These are phyloP conservation scores for Pomacea canaliculata DNA, from an alignment of 2,888 invertebrate species.

Conservation along the genomic window DNA sequence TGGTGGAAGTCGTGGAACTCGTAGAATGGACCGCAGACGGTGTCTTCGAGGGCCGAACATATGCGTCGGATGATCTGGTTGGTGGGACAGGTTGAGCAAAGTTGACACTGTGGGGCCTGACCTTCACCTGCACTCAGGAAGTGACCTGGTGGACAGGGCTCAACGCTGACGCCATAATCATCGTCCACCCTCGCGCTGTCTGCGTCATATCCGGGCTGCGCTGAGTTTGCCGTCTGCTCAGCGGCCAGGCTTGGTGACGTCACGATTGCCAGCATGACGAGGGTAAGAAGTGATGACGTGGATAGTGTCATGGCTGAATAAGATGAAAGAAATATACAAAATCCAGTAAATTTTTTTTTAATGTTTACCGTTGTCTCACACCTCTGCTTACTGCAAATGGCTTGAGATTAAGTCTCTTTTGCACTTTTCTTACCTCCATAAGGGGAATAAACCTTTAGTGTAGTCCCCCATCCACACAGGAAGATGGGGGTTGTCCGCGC, in stretches of 20 bases:
- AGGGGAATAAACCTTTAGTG: no score
- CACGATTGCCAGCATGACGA: not conserved
- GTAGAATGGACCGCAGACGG: slow-evolving; percentile 40
- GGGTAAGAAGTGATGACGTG: no score
- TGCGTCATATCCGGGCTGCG: not conserved
- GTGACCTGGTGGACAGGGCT: not conserved
- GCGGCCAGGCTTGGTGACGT: not conserved
- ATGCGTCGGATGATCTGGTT: slow-evolving; percentile 40
- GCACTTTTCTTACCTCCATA: no score
- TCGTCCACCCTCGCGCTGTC: not conserved
- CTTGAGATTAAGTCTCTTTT: no score
- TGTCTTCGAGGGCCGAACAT: slow-evolving; percentile 34
- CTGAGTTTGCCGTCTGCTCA: not conserved
- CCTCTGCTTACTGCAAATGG: no score
- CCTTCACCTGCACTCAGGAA: not conserved
- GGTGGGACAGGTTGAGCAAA: slow-evolving; percentile 37
- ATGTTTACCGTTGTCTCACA: no score
- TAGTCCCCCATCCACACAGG: no score
- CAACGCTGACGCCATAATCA: not conserved
- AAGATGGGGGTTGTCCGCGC: no score
- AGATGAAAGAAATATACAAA: no score
- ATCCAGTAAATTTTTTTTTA: no score
- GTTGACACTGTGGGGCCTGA: slow-evolving; percentile 13
- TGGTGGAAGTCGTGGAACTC: slow-evolving; percentile 36
- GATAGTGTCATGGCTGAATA: no score